Evolutionary conservation across 2,113 vertebrate genomes (phyloP), one percentile per base, ranked within the genome.

Genomic region (Tauraco erythrolophus): DNA sequence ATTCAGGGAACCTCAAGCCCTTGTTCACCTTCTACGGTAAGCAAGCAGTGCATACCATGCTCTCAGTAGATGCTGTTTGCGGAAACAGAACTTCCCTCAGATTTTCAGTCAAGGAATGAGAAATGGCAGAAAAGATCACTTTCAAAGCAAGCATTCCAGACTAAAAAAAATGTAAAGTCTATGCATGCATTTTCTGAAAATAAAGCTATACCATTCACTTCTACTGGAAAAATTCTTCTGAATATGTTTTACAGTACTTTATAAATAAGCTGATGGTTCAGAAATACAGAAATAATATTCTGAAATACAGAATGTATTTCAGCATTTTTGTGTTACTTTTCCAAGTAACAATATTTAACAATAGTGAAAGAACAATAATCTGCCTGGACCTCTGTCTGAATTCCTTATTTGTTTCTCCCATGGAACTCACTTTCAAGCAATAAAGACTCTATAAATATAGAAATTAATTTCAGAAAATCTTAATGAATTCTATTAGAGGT

Each of bases 381-480:
- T 68, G 3, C 19, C 19, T 80, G 14, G 7, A 23, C 5, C 0
- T 0, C 21, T 43, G 82, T n/a, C 51, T 66, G 23, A 81, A 74
- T 43, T 75, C 14, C 19, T 53, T n/a, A 8, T 51, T 66, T 43
- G 1, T 39, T 85, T 72, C 13, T 83, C 25, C 24, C 6, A 14
- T 41, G 17, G 7, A 89, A 66, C 19, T 25, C 6, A 30, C 6
- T 37, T 72, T 39, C 4, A 50, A 0, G 0, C 3, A 37, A 33
- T 14, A 27, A 46, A 27, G 4, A 37, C 60, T 89, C 25, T 64
- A 37, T 24, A 56, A 61, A 81, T 43, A 6, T 1, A 64, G 23
- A 74, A 76, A 75, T 50, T 5, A 14, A 19, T 19, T 66, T 71
- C 24, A 64, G 27, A 86, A 71, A 77, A 35, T 56, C 1, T 1